phyloP scores from a whole-genome alignment of 2,113 vertebrate species.

The Cettia cetti region DNA sequence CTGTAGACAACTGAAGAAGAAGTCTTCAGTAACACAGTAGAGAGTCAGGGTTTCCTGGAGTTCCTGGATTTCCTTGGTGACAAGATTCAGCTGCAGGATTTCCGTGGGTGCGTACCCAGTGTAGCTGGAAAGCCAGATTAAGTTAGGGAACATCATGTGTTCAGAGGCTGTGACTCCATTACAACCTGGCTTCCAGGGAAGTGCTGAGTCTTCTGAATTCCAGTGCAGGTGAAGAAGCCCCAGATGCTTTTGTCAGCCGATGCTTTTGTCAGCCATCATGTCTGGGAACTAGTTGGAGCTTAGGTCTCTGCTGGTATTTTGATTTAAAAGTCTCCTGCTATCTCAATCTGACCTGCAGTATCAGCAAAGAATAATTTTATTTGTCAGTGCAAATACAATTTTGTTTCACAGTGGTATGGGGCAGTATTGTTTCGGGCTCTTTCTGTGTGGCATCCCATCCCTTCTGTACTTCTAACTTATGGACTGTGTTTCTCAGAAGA shows the following conservation, averaged over 20 bases:
- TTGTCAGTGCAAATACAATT: not conserved
- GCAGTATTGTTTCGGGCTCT: not conserved
- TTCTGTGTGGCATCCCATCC: not conserved
- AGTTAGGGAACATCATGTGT: not conserved
- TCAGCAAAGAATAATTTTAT: not conserved
- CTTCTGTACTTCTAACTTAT: not conserved
- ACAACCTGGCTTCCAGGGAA: not conserved
- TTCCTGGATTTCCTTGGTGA: conserved; percentile 87
- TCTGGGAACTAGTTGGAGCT: not conserved
- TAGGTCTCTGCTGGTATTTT: not conserved
- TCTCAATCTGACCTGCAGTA: not conserved
- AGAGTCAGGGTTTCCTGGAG: conserved; percentile 83
- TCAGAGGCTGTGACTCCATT: not conserved
- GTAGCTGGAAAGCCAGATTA: not conserved
- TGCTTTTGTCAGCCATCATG: not conserved
- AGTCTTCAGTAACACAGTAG: conserved; percentile 85
- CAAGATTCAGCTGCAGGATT: conserved; percentile 82
- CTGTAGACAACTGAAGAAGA: conserved; percentile 85
- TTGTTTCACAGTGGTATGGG: not conserved
- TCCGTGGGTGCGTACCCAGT: conserved; percentile 74
- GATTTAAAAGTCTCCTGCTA: not conserved
- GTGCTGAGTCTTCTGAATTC: not conserved
- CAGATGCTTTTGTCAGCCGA: not conserved
- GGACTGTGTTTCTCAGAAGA: not conserved
- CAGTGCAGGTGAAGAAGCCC: not conserved